Evolutionary conservation across 1,140 invertebrate species (phyloP), one percentile per base, ranked within the genome.

Genomic region (Octopus sinensis): DNA sequence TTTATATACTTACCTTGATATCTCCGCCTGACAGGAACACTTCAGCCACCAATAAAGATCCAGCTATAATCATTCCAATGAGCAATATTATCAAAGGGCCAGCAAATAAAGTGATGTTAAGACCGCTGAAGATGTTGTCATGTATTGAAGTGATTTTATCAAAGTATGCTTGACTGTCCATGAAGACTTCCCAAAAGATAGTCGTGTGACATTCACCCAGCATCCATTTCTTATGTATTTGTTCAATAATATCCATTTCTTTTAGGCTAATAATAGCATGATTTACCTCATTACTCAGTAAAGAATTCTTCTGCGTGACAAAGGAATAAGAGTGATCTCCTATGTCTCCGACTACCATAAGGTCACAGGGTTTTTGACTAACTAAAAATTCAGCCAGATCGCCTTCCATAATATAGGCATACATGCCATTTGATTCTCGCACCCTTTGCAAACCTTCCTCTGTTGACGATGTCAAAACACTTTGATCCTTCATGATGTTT

Each of bases 361-460:
- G 81, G 71, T 86, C 82, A 78, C 87, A 88, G 0, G 87, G 87
- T 7, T 81, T 62, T 62, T 83, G 80, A 5, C 53, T 73, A 0
- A 83, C 78, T n/a, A 80, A 9, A 81, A 85, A 85, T 54, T 88
- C 83, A 17, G 85, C 85, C 78, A 80, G n/a, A 0, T 85, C 82
- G 12, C 79, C 79, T 54, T 86, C 83, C 71, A 84, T 54, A 17
- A 86, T 83, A 54, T 84, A 82, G 12, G 83, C 85, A 79, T 84
- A 85, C 23, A 81, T 54, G 12, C 81, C 82, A 1, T 80, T 62
- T 17, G 56, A 62, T 6, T 53, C 12, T 7, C 81, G 78, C 10
- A 85, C 84, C 53, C 82, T 81, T 6, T 81, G 43, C 30, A 88
- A 9, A 4, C 82, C 87, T 54, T 86, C 82, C 10, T 80, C 17